These are phyloP conservation scores for Zosterops japonicus DNA, from an alignment of 2,113 vertebrate species.

Conservation along the genomic window DNA sequence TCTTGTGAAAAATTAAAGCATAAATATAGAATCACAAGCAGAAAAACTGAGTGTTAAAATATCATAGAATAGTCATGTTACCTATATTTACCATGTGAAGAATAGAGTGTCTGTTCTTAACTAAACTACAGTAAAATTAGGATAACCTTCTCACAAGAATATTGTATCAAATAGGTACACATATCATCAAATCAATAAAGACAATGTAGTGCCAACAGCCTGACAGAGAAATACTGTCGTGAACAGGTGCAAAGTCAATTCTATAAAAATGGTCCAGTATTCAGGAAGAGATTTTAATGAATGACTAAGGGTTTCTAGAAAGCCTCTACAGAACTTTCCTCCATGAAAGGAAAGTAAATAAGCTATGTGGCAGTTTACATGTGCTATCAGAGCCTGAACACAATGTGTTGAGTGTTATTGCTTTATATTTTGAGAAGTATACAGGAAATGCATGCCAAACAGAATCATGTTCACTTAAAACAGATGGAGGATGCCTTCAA, in stretches of 20 bases:
- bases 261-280: background rate
- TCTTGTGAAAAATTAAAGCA: background rate
- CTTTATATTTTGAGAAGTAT: background rate
- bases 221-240: background rate
- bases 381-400: background rate
- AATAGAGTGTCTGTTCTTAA: background rate
- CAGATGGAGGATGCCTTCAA: background rate
- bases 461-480: background rate
- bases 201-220: background rate
- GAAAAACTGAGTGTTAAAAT: background rate
- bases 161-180: background rate
- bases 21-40: background rate
- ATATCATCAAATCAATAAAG: background rate
- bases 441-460: background rate
- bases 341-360: background rate
- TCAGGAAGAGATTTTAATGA: background rate
- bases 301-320: background rate
- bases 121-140: background rate
- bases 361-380: background rate
- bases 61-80: background rate
- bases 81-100: background rate
- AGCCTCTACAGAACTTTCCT: background rate
- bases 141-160: background rate
- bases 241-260: background rate
- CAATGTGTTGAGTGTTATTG: background rate